Evolutionary conservation across 1,140 invertebrate species (phyloP).

Genomic region (Acarapis woodi): DNA sequence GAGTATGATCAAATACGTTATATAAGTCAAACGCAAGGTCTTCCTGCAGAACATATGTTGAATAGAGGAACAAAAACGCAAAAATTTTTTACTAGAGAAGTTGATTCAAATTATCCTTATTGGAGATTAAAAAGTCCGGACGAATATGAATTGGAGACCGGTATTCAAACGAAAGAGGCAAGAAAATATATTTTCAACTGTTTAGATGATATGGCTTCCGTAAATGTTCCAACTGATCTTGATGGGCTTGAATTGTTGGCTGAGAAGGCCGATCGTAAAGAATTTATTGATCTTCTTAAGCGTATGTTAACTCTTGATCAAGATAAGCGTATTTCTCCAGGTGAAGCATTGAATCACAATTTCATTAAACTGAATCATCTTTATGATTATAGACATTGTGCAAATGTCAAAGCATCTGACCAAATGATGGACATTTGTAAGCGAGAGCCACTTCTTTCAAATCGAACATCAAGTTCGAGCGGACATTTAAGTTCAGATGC

Average conservation of each 20-base stretch:
- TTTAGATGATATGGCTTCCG: constrained; percentile 88
- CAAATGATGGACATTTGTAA: constrained; percentile 79
- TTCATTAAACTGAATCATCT: constrained; percentile 77
- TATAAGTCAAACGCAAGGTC: constrained; percentile 63
- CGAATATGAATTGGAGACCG: constrained; percentile 89
- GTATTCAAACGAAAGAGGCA: constrained; percentile 95
- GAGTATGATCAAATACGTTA: constrained; percentile 98
- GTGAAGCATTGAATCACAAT: constrained; percentile 73
- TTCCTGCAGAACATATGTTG: constrained; percentile 95
- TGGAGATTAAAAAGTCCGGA: constrained; percentile 90
- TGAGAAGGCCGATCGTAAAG: constrained; percentile 76
- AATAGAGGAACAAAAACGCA: constrained; percentile 92
- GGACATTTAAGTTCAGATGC: background rate
- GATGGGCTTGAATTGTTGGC: constrained; percentile 77
- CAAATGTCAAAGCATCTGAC: constrained; percentile 52
- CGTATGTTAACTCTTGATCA: constrained; percentile 94
- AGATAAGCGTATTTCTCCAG: constrained; percentile 72
- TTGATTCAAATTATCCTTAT: constrained; percentile 84
- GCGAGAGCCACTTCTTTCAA: constrained; percentile 9
- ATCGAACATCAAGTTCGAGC: no score
- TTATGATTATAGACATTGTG: constrained; percentile 75
- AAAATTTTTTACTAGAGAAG: constrained; percentile 91
- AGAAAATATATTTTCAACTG: constrained; percentile 99
- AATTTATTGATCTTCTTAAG: constrained; percentile 88
- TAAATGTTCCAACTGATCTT: constrained; percentile 84